phyloP scores from a whole-genome alignment of 1,140 invertebrate genomes.

The Sogatella furcifera region DNA sequence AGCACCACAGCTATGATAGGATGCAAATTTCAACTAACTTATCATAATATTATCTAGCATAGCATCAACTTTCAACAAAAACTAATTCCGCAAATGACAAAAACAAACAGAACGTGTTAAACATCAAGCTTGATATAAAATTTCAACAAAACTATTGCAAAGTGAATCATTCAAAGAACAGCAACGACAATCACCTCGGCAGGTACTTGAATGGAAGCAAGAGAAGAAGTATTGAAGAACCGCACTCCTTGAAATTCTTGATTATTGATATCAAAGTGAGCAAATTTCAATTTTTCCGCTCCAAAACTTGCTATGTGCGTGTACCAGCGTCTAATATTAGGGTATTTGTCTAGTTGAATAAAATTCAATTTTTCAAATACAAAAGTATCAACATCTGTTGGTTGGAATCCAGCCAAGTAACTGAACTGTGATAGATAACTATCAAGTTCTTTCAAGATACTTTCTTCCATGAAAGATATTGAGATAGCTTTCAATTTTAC shows the following conservation, averaged over 20 bases:
- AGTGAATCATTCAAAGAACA: neutral
- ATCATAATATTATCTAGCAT: too few species aligned
- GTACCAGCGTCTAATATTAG: slow-evolving; percentile 16
- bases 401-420: slow-evolving; percentile 20
- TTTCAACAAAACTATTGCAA: neutral
- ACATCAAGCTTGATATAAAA: neutral
- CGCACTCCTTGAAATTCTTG: slow-evolving; percentile 9
- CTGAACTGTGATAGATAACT: slow-evolving; percentile 18
- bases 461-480: neutral
- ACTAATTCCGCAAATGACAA: too few species aligned
- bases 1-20: neutral
- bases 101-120: neutral
- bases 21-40: slow-evolving; percentile 4
- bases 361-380: slow-evolving; percentile 13
- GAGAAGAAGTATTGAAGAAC: neutral
- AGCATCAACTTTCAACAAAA: neutral
- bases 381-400: slow-evolving; percentile 16
- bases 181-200: neutral
- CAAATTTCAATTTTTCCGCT: slow-evolving; percentile 1
- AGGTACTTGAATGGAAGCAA: slow-evolving; percentile 7
- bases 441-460: slow-evolving; percentile 17
- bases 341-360: slow-evolving; percentile 7
- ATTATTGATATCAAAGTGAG: neutral
- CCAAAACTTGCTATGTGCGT: slow-evolving; percentile 18
- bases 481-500: too few species aligned